Percentiles rank a stretch among this genome's conserved stretches.
phyloP scores from a whole-genome alignment of 2,113 vertebrate genomes.

The Serinus canaria region DNA sequence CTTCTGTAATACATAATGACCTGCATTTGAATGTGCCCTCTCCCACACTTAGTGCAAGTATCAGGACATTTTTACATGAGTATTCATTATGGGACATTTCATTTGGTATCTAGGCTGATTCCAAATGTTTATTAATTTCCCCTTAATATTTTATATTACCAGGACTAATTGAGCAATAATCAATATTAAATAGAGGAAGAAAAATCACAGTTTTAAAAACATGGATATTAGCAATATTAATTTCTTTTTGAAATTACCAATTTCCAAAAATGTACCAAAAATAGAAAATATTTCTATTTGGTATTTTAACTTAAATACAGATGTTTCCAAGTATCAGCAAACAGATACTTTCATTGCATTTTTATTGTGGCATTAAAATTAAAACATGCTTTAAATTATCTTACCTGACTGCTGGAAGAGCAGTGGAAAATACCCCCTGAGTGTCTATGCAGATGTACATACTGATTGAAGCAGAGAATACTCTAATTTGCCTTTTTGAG shows the following conservation, averaged over 20 bases:
- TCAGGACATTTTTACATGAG: background rate
- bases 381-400: background rate
- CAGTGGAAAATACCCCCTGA: background rate
- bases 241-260: background rate
- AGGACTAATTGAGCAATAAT: background rate
- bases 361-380: background rate
- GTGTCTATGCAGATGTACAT: background rate
- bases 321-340: background rate
- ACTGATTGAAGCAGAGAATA: background rate
- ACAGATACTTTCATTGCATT: background rate
- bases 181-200: background rate
- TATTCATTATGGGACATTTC: background rate
- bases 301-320: background rate
- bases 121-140: background rate
- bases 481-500: background rate
- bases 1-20: background rate
- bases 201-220: background rate
- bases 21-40: background rate
- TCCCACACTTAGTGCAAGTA: background rate
- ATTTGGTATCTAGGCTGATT: background rate
- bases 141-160: background rate
- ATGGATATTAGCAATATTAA: background rate
- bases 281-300: background rate
- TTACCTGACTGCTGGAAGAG: background rate
- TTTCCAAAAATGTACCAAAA: background rate